Percentiles rank a stretch among this genome's conserved stretches.
Conservation (phyloP, 2,113 vertebrate genomes). For the Piliocolobus tephrosceles region DNA sequence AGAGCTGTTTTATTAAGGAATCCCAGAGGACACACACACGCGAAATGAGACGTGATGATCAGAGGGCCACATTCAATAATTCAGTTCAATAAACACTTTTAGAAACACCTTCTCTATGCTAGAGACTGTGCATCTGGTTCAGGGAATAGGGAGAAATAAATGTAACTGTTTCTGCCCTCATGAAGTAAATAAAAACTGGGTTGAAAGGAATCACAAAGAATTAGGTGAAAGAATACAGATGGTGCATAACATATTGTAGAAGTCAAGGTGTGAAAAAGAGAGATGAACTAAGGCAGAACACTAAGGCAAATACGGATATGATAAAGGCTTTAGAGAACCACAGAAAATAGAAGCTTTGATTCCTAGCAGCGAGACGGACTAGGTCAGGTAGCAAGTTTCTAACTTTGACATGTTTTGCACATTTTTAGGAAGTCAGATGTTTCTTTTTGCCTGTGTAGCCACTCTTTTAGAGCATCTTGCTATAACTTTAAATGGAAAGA, state of each 20-base stretch:
- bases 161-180: constrained; percentile 30
- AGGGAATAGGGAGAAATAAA: constrained; percentile 62
- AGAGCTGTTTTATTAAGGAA: background rate
- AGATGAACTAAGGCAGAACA: background rate
- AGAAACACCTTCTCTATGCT: constrained; percentile 59
- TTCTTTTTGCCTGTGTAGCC: background rate
- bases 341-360: background rate
- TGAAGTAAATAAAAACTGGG: constrained; percentile 48
- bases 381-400: background rate
- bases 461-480: background rate
- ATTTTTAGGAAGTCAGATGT: background rate
- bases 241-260: constrained; percentile 29
- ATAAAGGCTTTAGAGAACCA: constrained; percentile 44
- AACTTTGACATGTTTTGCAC: background rate
- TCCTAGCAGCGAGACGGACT: background rate
- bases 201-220: constrained; percentile 51
- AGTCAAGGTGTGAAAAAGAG: constrained; percentile 54
- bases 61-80: constrained; percentile 29
- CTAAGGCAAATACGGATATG: background rate
- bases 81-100: constrained; percentile 67
- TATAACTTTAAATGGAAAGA: background rate
- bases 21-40: background rate
- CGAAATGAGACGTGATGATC: background rate
- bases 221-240: constrained; percentile 51
- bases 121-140: constrained; percentile 60